Evolutionary conservation across 2,113 vertebrate species (phyloP).

Genomic region (Cygnus atratus): DNA sequence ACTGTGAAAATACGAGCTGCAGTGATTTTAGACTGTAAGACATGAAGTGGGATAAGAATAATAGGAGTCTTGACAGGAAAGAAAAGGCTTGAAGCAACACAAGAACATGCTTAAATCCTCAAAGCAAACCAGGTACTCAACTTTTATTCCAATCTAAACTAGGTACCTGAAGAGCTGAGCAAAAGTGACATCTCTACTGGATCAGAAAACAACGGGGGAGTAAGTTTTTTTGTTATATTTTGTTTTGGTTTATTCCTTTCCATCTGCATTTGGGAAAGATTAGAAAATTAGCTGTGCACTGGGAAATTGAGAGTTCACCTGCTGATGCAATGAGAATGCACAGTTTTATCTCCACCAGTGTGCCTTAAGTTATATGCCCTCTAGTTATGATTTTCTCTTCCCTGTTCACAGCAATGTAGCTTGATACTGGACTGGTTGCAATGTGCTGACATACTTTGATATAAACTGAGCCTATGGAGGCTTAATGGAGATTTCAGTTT

Average conservation of each 20-base stretch:
- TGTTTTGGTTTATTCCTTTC: background rate
- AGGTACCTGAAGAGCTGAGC: background rate
- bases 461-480: background rate
- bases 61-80: background rate
- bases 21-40: background rate
- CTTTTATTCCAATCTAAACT: background rate
- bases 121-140: background rate
- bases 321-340: background rate
- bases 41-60: background rate
- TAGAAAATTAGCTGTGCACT: background rate
- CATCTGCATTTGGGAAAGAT: background rate
- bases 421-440: background rate
- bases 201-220: background rate
- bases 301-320: background rate
- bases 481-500: background rate
- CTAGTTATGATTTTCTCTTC: background rate
- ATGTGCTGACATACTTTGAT: background rate
- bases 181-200: background rate
- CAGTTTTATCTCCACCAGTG: rapidly evolving
- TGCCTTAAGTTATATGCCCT: background rate
- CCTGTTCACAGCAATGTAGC: background rate
- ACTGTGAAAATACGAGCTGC: background rate
- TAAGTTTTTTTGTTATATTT: background rate
- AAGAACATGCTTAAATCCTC: background rate
- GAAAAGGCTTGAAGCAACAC: background rate